phyloP scores from a whole-genome alignment of 1,140 invertebrate species.

The Metaphire vulgaris region DNA sequence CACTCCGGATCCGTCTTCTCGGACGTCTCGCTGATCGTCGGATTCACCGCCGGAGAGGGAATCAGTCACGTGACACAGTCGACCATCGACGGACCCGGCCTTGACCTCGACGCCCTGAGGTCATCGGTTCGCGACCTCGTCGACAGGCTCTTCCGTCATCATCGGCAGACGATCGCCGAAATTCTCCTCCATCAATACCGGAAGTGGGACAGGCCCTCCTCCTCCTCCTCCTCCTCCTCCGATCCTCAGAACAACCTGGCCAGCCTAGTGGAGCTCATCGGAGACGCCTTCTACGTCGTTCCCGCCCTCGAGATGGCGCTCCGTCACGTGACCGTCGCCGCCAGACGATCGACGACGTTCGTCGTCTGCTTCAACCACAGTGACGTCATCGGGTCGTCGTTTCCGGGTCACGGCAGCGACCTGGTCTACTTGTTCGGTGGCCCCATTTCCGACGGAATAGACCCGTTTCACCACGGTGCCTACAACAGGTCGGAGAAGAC shows the following conservation, averaged over 20 bases:
- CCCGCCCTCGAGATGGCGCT: conserved; percentile 79
- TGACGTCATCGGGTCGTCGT: conserved; percentile 51
- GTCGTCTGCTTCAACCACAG: not conserved
- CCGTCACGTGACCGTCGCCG: conserved; percentile 53
- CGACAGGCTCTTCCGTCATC: conserved; percentile 77
- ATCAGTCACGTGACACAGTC: conserved; percentile 3
- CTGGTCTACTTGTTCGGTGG: conserved; percentile 85
- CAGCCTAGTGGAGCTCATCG: conserved; percentile 80
- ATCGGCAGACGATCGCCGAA: conserved; percentile 93
- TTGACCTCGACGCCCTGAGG: conserved; percentile 64
- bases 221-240: too few species aligned
- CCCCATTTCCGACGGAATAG: conserved; percentile 65
- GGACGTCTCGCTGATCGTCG: conserved; percentile 15
- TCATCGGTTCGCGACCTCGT: conserved; percentile 84
- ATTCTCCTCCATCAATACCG: conserved; percentile 96
- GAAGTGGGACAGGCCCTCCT: conserved; percentile 78
- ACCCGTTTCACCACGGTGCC: conserved; percentile 12
- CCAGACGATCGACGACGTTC: not conserved
- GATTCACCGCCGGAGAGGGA: conserved; percentile 17
- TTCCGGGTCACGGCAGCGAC: conserved; percentile 86
- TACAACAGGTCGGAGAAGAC: conserved; percentile 65
- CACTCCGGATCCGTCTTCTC: not conserved
- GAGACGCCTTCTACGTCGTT: conserved; percentile 79
- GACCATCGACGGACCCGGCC: not conserved
- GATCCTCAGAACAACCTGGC: conserved; percentile 56